Evolutionary conservation across 2,888 invertebrate genomes (phyloP).

Genomic region (Folsomia candida): DNA sequence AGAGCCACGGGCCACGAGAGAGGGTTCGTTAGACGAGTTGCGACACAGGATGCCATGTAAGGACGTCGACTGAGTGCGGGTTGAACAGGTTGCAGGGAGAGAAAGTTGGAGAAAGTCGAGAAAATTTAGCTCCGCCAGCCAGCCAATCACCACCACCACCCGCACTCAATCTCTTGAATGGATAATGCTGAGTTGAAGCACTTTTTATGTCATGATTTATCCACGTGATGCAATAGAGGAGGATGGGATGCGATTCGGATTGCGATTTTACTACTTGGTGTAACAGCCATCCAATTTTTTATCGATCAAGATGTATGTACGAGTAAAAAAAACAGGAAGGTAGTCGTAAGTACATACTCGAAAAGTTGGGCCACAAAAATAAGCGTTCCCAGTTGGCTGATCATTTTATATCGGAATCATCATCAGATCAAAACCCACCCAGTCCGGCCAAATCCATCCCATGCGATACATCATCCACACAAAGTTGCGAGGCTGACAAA

Average conservation of each 20-base stretch:
- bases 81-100: conserved; percentile 5
- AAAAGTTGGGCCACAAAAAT: neutral
- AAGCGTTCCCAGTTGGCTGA: conserved; percentile 1
- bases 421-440: neutral
- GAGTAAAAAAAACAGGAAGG: conserved; percentile 8
- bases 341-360: neutral
- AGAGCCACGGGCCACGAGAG: neutral
- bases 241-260: conserved; percentile 48
- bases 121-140: neutral
- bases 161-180: conserved; percentile 22
- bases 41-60: neutral
- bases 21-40: neutral
- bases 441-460: neutral
- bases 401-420: conserved; percentile 6
- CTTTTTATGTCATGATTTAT: conserved; percentile 49
- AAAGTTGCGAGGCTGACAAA: too few relatives aligned
- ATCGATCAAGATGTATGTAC: conserved; percentile 36
- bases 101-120: neutral
- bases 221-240: conserved; percentile 37
- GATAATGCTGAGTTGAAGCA: conserved; percentile 38
- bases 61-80: neutral
- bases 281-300: conserved; percentile 42
- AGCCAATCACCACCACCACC: neutral
- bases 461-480: neutral
- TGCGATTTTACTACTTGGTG: conserved; percentile 22